A percentile compares a stretch with the other conserved stretches of the same genome.
Evolutionary conservation across 2,113 vertebrate species (phyloP).

Genomic region (Dasyprocta punctata): DNA sequence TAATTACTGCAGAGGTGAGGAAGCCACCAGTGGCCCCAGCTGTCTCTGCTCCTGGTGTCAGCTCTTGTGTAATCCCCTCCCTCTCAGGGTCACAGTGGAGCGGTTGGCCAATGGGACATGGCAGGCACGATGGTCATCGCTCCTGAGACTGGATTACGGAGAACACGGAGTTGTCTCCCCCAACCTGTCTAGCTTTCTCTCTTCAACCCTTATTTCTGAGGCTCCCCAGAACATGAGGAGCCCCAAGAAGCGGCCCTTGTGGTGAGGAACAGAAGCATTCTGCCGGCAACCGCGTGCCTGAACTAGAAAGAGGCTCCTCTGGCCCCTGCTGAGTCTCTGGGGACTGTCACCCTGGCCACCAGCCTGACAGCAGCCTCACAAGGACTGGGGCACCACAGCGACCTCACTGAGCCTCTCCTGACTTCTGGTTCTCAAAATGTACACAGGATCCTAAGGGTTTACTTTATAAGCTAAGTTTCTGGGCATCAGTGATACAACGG

Average conservation of each 20-base stretch:
- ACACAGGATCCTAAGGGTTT: not conserved
- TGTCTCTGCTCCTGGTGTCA: too few species aligned
- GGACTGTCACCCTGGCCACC: not conserved
- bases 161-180: too few species aligned
- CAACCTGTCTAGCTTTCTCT: not conserved
- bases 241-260: not conserved
- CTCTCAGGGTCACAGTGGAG: too few species aligned
- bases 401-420: not conserved
- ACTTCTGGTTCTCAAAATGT: not conserved
- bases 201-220: not conserved
- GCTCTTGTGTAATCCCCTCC: too few species aligned
- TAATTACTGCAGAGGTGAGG: too few species aligned
- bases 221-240: not conserved
- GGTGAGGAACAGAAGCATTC: not conserved
- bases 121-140: too few species aligned
- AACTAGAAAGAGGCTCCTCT: not conserved
- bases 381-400: not conserved
- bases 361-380: not conserved
- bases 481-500: not conserved
- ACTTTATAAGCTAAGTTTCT: not conserved
- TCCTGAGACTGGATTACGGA: too few species aligned
- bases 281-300: not conserved
- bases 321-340: not conserved
- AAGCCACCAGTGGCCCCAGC: too few species aligned
- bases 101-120: too few species aligned